Conservation (phyloP, 2,113 vertebrate genomes). For the Petaurus breviceps region DNA sequence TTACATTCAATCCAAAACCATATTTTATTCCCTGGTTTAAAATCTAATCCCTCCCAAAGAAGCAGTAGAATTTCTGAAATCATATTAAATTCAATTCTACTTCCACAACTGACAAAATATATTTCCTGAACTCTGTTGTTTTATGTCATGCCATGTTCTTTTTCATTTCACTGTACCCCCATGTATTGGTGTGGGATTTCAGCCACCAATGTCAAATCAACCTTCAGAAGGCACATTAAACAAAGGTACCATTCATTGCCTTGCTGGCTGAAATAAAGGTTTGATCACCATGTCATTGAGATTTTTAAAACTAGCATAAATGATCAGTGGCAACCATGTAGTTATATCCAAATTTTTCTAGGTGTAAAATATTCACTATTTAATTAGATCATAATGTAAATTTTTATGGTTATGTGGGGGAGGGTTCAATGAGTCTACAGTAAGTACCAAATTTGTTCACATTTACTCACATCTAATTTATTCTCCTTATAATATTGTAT, state of each 20-base stretch:
- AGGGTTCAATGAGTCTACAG: background rate
- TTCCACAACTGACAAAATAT: constrained; percentile 28
- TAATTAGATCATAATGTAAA: constrained; percentile 16
- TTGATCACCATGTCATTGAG: background rate
- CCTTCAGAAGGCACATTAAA: constrained; percentile 35
- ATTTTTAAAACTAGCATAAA: background rate
- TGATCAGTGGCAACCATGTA: background rate
- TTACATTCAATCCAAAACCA: constrained; percentile 35
- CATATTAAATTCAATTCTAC: constrained; percentile 14
- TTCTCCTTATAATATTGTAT: background rate
- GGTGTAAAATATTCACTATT: background rate
- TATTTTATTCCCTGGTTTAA: constrained; percentile 2
- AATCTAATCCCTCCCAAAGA: constrained; percentile 21
- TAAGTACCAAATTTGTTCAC: background rate
- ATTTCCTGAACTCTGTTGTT: constrained; percentile 4
- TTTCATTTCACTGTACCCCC: background rate
- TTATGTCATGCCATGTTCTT: background rate
- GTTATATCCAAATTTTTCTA: background rate
- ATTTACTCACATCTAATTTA: background rate
- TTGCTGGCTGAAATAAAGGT: background rate
- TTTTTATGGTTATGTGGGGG: background rate
- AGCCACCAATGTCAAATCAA: background rate
- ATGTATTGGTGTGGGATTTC: constrained; percentile 27
- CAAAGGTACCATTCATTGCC: background rate
- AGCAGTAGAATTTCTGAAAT: constrained; percentile 36